Evolutionary conservation across 2,888 invertebrate genomes (phyloP).

Genomic region (Phytoseiulus persimilis): DNA sequence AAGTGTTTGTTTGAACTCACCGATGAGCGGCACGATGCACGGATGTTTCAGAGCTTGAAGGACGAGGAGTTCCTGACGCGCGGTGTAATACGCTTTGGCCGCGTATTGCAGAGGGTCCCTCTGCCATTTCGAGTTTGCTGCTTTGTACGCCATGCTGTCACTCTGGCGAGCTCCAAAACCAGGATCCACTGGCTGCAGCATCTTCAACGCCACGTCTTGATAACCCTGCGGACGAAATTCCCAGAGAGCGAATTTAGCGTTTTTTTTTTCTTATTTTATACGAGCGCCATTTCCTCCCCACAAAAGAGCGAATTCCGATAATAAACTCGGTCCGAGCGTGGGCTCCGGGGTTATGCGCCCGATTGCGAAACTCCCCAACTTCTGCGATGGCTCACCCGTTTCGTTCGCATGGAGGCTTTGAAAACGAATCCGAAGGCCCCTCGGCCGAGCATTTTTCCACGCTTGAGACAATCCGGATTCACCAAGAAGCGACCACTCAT

Average conservation of each 20-base stretch:
- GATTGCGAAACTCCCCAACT: no score
- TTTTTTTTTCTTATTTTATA: no score
- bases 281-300: no score
- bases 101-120: constrained; percentile 82
- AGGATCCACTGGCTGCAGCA: constrained; percentile 86
- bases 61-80: constrained; percentile 85
- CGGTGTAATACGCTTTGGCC: constrained; percentile 91
- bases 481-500: constrained; percentile 72
- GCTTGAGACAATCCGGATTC: constrained; percentile 68
- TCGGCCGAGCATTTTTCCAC: constrained; percentile 66
- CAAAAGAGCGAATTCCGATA: no score
- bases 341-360: no score
- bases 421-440: constrained; percentile 98
- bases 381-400: constrained; percentile 31
- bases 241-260: background rate
- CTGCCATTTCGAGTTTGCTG: constrained; percentile 80
- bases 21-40: constrained; percentile 78
- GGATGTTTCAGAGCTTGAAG: constrained; percentile 73
- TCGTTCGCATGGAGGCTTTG: constrained; percentile 56
- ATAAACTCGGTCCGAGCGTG: no score
- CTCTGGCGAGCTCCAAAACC: constrained; percentile 62
- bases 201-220: constrained; percentile 80
- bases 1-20: background rate
- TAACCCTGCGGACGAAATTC: constrained; percentile 47
- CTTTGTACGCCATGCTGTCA: constrained; percentile 59